phyloP scores from a whole-genome alignment of 2,888 invertebrate species.

The Drosophila emarginata region DNA sequence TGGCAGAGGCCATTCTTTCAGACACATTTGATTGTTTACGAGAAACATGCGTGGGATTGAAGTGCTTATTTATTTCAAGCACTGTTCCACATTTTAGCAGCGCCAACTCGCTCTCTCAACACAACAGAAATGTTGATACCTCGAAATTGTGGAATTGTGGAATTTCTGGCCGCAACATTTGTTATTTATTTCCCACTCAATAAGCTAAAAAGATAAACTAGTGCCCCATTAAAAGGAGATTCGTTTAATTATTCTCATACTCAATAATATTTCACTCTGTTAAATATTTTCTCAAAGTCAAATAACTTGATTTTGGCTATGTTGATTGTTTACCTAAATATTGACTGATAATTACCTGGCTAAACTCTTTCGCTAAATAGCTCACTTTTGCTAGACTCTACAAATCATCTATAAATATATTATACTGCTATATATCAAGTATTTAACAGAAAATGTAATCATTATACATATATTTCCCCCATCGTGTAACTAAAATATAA shows the following conservation, averaged over 20 bases:
- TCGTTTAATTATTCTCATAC: conserved; percentile 1
- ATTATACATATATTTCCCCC: too few relatives aligned
- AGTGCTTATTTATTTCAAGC: conserved; percentile 23
- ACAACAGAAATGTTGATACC: conserved; percentile 1
- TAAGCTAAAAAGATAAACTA: conserved; percentile 40
- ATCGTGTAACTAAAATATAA: too few relatives aligned
- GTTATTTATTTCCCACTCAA: conserved; percentile 43
- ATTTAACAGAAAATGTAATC: background rate
- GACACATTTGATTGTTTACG: conserved; percentile 23
- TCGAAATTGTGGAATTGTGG: conserved; percentile 13
- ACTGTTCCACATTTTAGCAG: conserved; percentile 10
- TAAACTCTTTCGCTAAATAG: background rate
- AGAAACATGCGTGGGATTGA: conserved; percentile 12
- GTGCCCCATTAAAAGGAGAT: conserved; percentile 5
- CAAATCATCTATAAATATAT: background rate
- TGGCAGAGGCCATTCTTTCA: conserved; percentile 13
- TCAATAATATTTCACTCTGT: conserved; percentile 2
- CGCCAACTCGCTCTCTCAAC: background rate
- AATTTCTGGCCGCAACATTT: conserved; percentile 20
- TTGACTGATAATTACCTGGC: conserved; percentile 7
- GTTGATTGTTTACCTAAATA: conserved; percentile 2
- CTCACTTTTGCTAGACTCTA: background rate
- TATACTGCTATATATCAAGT: background rate
- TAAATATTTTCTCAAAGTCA: conserved; percentile 3
- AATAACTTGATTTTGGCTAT: background rate